Evolutionary conservation across 2,113 vertebrate species (phyloP), one percentile per base, ranked within the genome.

Genomic region (Ia io): DNA sequence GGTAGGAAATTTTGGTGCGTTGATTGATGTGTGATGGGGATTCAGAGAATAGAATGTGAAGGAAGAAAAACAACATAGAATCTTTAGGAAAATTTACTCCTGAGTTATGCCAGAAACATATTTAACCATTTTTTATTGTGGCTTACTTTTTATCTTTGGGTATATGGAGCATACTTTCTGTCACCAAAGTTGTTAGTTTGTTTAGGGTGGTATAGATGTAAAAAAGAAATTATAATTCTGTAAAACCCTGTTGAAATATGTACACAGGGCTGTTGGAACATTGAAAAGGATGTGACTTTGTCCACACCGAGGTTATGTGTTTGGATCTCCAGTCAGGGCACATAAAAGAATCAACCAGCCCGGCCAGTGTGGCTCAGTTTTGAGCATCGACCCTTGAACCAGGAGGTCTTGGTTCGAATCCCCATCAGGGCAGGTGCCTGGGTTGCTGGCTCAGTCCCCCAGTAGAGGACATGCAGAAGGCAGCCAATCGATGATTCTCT

Each of bases 1-100:
- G 99, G 99, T 99, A 98, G 95, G 96, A 82, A 23, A 67, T 80
- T 61, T 63, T 74, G 28, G 9, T 67, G 37, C 32, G 13, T 12
- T 61, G 35, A 70, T 49, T 56, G 35, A 9, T 71, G 6, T 93
- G 44, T 76, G 12, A 18, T 73, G 22, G 42, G 18, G 44, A 78
- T 78, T 90, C 67, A 65, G 14, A 20, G 18, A 71, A 59, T 73
- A 92, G 28, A 80, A 2, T 95, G 5, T 84, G 65, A 86, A 91
- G 65, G 23, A 37, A 89, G 56, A 89, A 76, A 65, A 94, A 40
- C 22, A 90, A 67, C 47, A 20, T 63, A 84, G 74, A 69, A 47
- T 76, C 35, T 84, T 93, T 30, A 80, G 51, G 51, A 93, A 78
- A 85, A 93, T 78, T 83, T 49, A 32, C 67, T 85, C 51, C 49